Percentiles rank a stretch among this genome's conserved stretches.
Conservation (phyloP, 2,797 vertebrate genomes). For the Darevskia mixta region DNA sequence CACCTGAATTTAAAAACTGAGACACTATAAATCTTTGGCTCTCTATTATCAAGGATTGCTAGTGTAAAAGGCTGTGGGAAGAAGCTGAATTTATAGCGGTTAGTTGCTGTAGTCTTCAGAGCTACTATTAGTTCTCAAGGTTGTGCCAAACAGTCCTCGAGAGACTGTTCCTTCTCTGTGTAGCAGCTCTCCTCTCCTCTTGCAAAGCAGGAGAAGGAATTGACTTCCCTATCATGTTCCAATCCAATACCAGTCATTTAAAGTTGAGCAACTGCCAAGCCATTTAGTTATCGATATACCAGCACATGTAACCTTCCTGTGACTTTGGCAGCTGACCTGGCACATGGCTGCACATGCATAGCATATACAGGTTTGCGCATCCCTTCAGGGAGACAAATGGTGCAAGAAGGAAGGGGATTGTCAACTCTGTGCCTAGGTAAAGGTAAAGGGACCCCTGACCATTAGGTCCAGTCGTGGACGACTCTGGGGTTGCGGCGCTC, state of each 20-base stretch:
- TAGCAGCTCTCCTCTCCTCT: conserved; percentile 47
- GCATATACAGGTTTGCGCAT: neutral
- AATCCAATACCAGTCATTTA: conserved; percentile 72
- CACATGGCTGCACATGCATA: neutral
- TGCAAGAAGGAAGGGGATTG: neutral
- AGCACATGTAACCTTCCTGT: conserved; percentile 62
- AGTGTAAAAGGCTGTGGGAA: neutral
- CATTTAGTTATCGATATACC: conserved; percentile 58
- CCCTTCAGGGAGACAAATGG: neutral
- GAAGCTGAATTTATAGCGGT: conserved; percentile 13
- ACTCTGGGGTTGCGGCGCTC: no score
- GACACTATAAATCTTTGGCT: neutral
- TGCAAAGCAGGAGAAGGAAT: conserved; percentile 49
- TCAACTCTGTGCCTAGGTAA: neutral
- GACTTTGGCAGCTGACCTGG: conserved; percentile 51
- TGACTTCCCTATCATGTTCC: conserved; percentile 58
- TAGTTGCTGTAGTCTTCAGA: neutral
- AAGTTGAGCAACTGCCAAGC: conserved; percentile 66
- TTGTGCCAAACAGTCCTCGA: conserved; percentile 34
- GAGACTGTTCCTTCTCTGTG: conserved; percentile 25
- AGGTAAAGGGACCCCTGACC: no score
- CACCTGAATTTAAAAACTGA: neutral
- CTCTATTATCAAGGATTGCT: conserved; percentile 38
- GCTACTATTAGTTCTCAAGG: conserved; percentile 45
- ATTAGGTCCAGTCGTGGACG: no score